These are phyloP conservation scores for Fratercula arctica DNA, from an alignment of 2,797 vertebrate genomes.

Conservation along the genomic window DNA sequence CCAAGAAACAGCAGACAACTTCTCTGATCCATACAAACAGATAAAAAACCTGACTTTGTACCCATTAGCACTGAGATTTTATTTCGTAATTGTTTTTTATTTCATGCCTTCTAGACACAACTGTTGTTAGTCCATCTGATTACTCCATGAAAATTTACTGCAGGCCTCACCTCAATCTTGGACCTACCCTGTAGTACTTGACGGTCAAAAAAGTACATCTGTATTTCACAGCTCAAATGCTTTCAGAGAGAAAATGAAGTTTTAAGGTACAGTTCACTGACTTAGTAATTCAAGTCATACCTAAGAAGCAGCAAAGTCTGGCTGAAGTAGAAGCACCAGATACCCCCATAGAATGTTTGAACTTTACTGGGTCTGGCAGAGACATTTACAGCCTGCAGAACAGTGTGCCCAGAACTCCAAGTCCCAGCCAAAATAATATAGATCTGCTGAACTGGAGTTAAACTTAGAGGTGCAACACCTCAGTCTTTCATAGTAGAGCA, in stretches of 20 bases:
- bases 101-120: not conserved
- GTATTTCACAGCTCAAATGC: not conserved
- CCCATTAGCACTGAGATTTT: not conserved
- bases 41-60: not conserved
- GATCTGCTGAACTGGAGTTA: not conserved
- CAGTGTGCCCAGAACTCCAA: not conserved
- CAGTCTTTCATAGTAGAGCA: not conserved
- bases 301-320: not conserved
- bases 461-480: not conserved
- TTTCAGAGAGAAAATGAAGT: not conserved
- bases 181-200: not conserved
- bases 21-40: not conserved
- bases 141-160: not conserved
- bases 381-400: not conserved
- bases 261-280: not conserved
- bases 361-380: not conserved
- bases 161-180: not conserved
- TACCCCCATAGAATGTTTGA: not conserved
- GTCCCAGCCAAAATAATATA: not conserved
- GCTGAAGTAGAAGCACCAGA: not conserved
- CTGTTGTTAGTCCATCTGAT: not conserved
- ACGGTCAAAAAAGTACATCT: not conserved
- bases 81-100: not conserved
- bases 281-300: not conserved
- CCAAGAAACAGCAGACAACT: not conserved